Evolutionary conservation across 2,113 vertebrate genomes (phyloP).

Genomic region (Paradoxurus hermaphroditus): DNA sequence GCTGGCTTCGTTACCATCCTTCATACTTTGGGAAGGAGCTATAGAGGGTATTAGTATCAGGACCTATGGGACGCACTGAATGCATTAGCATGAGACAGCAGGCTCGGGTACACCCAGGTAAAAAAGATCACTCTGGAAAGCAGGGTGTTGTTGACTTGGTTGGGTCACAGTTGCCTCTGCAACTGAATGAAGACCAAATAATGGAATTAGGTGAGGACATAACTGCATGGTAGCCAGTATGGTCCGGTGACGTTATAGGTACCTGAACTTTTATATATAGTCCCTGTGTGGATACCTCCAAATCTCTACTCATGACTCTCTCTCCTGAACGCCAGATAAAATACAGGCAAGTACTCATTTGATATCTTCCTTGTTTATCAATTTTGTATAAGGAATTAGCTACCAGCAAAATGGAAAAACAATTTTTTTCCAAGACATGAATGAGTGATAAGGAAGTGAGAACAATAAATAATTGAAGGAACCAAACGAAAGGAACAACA

Average conservation of each 20-base stretch:
- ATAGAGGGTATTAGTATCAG: not conserved
- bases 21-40: not conserved
- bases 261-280: not conserved
- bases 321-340: not conserved
- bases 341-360: not conserved
- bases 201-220: not conserved
- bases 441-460: slow-evolving; percentile 37
- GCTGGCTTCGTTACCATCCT: not conserved
- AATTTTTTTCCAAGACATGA: slow-evolving; percentile 10
- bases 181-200: not conserved
- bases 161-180: not conserved
- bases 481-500: slow-evolving; percentile 26
- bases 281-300: not conserved
- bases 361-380: not conserved
- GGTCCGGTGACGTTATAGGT: not conserved
- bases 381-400: not conserved
- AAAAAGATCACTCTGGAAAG: not conserved
- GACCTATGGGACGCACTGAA: not conserved
- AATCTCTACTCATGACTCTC: not conserved
- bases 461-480: slow-evolving; percentile 68
- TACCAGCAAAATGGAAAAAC: not conserved
- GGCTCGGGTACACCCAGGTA: not conserved
- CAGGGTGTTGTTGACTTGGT: not conserved
- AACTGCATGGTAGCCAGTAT: not conserved
- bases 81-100: not conserved